Base-by-base conservation (phyloP, 2,888 invertebrate genomes). In the Cotesia congregata region DNA sequence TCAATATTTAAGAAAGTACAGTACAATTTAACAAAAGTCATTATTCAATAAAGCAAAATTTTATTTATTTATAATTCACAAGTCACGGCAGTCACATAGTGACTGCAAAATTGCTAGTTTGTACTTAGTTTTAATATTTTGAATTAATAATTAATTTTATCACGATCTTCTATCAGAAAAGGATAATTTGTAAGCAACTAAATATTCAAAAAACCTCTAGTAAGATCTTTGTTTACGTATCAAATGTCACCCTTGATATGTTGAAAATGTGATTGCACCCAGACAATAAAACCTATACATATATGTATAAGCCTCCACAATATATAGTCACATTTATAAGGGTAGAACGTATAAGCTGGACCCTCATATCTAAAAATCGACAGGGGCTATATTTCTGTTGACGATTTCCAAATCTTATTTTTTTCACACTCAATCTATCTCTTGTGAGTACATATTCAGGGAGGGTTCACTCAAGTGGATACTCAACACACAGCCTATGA, bases 371-470 rank as follows among this genome's bases (percentile, higher is more conserved):
- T 74, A 64, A 76, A 76, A 78, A 79, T 82, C 78, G 62, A 67
- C n/a, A 39, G 74, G 62, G 72, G 69, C 80, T 75, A 78, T 30
- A 30, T 80, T 77, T 81, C 78, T 80, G 78, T 77, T 77, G 62
- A 40, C 81, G 83, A 81, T 82, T 83, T 79, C 80, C 77, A 74
- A 69, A 79, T 74, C 75, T 67, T 40, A 38, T 62, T 38, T 61
- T 15, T 67, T 40, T 72, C 62, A 15, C 72, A 50, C 38, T 59
- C 75, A 62, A 40, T 40, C 67, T 20, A 41, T 67, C 50, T 38
- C 70, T 15, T 50, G 15, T 1, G 59, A 4, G 30, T 39, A 12
- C 60, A n/a, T 6, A 75, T 67, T 17, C 71, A 41, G 65, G 30
- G 59, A n/a, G 70, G 69, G 40, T 50, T 50, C 50, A 50, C 50